Evolutionary conservation across 2,888 invertebrate species (phyloP), one percentile per base, ranked within the genome.

Genomic region (Cephus rjabovi): DNA sequence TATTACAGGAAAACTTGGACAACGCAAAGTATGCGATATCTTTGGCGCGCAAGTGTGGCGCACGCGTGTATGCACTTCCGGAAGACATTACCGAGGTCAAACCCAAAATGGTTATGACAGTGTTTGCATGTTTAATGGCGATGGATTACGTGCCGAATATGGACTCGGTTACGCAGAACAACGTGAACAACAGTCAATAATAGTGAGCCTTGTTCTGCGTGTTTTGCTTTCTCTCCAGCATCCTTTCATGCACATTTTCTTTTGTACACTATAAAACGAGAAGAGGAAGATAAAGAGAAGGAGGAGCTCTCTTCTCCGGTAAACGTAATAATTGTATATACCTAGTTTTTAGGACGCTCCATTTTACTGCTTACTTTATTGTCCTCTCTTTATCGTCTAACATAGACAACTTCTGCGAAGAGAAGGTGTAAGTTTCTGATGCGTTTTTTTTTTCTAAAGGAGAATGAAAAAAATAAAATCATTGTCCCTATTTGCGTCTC

Each of bases 1-100:
- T 9, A 9, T 92, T 93, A 12, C 92, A 99, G 98, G 98, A 98
- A 82, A 97, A 96, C 87, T 93, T 97, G 88, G 97, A 97, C 77
- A 99, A 99, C 93, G 99, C 99, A n/a, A 99, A 99, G 90, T 99
- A 99, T 93, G 99, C 99, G 79, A 97, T 99, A 87, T 98, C 99
- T 0, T 97, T 98, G 96, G 99, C 99, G 11, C 95, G 99, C 75
- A 99, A 99, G 89, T 97, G 97, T 89, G 99, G 99, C 83, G 99
- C 99, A 75, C 95, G 98, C 80, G 98, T 99, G 31, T 99, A 99
- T 93, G 99, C 99, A 11, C 93, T 99, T 80, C 99, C 99, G 30
- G 99, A 99, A 92, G 99, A 99, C 93, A 99, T 99, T 89, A 97
- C 98, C 69, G 99, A 99, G 93, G 96, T 98, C 34, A 99, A 99